Base-by-base conservation (phyloP, 1,140 invertebrate genomes). In the Bicyclus anynana region DNA sequence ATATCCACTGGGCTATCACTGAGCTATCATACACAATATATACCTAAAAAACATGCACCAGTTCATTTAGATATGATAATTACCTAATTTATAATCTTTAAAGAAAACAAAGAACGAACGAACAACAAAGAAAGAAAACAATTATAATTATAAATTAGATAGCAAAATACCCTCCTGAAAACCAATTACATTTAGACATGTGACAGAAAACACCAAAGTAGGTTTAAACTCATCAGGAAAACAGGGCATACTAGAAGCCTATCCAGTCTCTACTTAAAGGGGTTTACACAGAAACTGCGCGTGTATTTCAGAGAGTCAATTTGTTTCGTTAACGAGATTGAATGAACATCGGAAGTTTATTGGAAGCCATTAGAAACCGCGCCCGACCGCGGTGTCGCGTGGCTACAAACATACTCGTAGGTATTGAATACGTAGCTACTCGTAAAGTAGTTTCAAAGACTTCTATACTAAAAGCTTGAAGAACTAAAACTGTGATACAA, bases 291-390 rank as follows among this genome's bases (percentile, higher is more conserved):
- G 14, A 61, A 60, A 61, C 53, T 61, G 55, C 52, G 70, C 59
- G 66, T 67, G 75, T 80, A 71, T 71, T 57, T 74, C 74, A 73
- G 70, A 82, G 78, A 82, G 69, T 75, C 69, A 83, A 84, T 85
- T 83, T 80, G 77, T 66, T 72, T 72, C 74, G 65, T 69, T 80
- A 82, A 83, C 74, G 71, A 84, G 80, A 74, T 78, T 80, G 74
- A 62, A 73, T 77, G 77, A 77, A 77, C 78, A 40, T 40, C 13
- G 14, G 13, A 14, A 12, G 37, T 17, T 40, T 17, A 40, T 40
- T 16, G 37, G 5, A 1, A 16, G 16, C 37, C 37, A 40, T 40
- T 40, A 40, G 37, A 17, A 40, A 12, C 29, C 29, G 29, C 12
- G 12, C 29, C 29, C 29, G 2, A 33, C 29, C 29, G 29, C 29